Evolutionary conservation across 1,140 invertebrate genomes (phyloP).

Genomic region (Papilio dardanus): DNA sequence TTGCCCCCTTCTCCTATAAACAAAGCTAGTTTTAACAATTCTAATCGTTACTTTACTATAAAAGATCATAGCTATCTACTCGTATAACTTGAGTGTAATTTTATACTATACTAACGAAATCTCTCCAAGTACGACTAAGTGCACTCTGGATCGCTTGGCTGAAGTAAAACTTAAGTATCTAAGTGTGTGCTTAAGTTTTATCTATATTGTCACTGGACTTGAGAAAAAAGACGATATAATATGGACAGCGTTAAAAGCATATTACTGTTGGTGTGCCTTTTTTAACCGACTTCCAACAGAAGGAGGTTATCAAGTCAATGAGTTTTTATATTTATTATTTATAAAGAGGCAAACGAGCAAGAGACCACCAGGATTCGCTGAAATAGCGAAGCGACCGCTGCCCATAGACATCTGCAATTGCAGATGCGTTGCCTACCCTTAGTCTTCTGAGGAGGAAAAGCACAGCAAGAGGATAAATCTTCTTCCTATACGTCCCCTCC

Average conservation of each 20-base stretch:
- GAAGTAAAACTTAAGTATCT: slow-evolving; percentile 6
- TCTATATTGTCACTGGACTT: slow-evolving; percentile 3
- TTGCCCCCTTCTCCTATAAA: too few relatives aligned
- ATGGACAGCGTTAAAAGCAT: background rate
- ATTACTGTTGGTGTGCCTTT: background rate
- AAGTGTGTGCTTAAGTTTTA: slow-evolving; percentile 6
- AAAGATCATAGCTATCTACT: background rate
- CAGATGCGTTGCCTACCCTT: too few relatives aligned
- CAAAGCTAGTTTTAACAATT: background rate
- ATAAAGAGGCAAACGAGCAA: too few relatives aligned
- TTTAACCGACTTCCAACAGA: too few relatives aligned
- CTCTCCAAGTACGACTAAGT: slow-evolving; percentile 2
- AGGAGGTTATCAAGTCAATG: too few relatives aligned
- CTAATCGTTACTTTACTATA: background rate
- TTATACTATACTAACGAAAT: background rate
- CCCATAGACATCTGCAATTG: too few relatives aligned
- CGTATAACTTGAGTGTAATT: background rate
- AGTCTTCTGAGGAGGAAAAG: too few relatives aligned
- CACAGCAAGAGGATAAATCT: too few relatives aligned
- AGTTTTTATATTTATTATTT: too few relatives aligned
- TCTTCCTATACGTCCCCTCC: too few relatives aligned
- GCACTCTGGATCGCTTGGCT: background rate
- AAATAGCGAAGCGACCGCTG: too few relatives aligned
- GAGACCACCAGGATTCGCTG: too few relatives aligned
- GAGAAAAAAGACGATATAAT: background rate